These are phyloP conservation scores for Cygnus olor DNA, from an alignment of 2,797 vertebrate genomes.

Conservation along the genomic window DNA sequence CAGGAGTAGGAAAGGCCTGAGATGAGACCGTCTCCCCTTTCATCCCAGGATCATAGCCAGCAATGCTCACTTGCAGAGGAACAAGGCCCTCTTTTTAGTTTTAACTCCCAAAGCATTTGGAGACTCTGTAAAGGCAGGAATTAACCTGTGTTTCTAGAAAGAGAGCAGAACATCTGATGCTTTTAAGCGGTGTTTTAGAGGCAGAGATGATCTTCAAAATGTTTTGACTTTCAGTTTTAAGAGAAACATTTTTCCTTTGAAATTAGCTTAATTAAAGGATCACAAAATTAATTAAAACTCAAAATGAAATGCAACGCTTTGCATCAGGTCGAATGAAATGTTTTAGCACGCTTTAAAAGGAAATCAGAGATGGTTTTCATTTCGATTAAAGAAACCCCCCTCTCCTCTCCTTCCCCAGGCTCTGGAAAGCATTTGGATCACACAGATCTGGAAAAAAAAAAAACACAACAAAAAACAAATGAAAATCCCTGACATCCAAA, in stretches of 20 bases:
- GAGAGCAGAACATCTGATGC: not conserved
- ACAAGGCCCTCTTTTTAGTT: not conserved
- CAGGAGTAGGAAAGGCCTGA: not conserved
- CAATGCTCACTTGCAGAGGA: not conserved
- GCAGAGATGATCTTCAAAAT: conserved; percentile 39
- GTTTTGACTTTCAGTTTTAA: conserved; percentile 29
- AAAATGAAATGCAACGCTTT: conserved; percentile 12
- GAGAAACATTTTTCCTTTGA: conserved; percentile 32
- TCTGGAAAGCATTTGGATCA: not conserved
- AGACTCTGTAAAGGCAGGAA: not conserved
- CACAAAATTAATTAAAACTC: conserved; percentile 60
- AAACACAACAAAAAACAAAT: not conserved
- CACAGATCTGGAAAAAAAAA: not conserved
- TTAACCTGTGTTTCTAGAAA: conserved; percentile 40
- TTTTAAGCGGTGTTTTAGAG: not conserved
- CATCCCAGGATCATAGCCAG: not conserved
- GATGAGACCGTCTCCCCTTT: not conserved
- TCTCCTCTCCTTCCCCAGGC: not conserved
- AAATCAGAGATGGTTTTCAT: conserved; percentile 45
- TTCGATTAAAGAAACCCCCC: not conserved
- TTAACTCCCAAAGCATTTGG: not conserved
- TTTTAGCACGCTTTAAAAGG: conserved; percentile 9
- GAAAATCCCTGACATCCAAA: not conserved
- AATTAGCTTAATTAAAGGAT: conserved; percentile 62
- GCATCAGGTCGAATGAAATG: conserved; percentile 2